phyloP scores from a whole-genome alignment of 2,888 invertebrate genomes.

The Caenorhabditis japonica region DNA sequence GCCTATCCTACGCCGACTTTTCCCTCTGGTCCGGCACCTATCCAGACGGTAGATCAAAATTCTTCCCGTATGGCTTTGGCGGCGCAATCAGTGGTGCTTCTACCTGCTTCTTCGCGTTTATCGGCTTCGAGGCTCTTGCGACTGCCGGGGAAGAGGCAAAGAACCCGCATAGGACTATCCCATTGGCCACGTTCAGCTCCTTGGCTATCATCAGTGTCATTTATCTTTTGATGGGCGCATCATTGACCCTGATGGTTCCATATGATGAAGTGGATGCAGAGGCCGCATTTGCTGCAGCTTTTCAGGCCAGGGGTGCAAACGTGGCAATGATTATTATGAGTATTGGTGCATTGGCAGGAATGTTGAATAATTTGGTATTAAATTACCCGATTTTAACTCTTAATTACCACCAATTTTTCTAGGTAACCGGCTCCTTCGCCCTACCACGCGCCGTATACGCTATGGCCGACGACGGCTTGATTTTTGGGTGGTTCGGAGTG shows the following conservation, averaged over 20 bases:
- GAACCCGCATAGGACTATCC: constrained; percentile 52
- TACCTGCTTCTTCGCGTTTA: constrained; percentile 58
- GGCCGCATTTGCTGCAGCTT: constrained; percentile 58
- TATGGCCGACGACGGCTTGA: constrained; percentile 64
- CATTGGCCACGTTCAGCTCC: constrained; percentile 50
- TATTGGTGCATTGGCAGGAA: constrained; percentile 54
- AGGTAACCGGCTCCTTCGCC: constrained; percentile 60
- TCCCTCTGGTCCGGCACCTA: constrained; percentile 83
- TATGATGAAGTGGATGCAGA: constrained; percentile 49
- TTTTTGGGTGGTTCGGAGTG: constrained; percentile 60
- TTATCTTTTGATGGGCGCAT: constrained; percentile 53
- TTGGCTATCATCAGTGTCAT: constrained; percentile 43
- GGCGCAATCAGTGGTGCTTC: constrained; percentile 56
- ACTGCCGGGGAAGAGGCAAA: constrained; percentile 60
- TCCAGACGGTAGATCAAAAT: constrained; percentile 33
- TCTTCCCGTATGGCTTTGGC: constrained; percentile 45
- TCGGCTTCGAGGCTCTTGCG: constrained; percentile 59
- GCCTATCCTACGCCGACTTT: constrained; percentile 87
- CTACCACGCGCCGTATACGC: constrained; percentile 62
- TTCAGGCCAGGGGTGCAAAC: constrained; percentile 45
- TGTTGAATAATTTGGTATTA: constrained; percentile 52
- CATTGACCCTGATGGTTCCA: constrained; percentile 57
- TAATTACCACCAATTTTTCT: neutral
- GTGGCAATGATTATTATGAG: constrained; percentile 42
- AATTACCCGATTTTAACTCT: neutral